phyloP scores from a whole-genome alignment of 2,113 vertebrate genomes.

The Morphnarchus princeps region DNA sequence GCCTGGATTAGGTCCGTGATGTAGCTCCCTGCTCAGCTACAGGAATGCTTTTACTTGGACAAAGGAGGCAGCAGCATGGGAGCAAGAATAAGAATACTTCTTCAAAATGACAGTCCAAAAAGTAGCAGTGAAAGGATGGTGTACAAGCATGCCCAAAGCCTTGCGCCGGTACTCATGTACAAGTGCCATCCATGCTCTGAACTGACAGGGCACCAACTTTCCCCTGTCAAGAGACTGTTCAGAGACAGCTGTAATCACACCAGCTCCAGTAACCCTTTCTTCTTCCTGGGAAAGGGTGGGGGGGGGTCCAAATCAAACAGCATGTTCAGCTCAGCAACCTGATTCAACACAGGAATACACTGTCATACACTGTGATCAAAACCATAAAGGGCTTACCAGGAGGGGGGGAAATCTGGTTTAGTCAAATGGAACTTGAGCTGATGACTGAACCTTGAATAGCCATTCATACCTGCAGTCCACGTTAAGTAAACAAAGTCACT shows the following conservation, averaged over 20 bases:
- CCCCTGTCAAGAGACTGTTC: background rate
- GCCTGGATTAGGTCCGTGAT: background rate
- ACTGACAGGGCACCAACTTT: background rate
- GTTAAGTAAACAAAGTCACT: background rate
- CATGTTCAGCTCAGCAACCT: background rate
- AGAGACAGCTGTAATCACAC: background rate
- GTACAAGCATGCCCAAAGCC: background rate
- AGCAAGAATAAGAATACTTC: background rate
- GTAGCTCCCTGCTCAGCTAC: background rate
- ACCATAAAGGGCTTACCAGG: rapidly evolving
- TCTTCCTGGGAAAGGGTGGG: background rate
- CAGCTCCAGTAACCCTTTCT: background rate
- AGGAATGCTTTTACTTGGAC: background rate
- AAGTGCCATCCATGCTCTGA: background rate
- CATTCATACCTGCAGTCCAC: background rate
- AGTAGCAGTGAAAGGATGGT: background rate
- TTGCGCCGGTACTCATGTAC: rapidly evolving
- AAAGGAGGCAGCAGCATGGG: background rate
- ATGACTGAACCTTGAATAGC: background rate
- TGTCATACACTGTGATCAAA: background rate
- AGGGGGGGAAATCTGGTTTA: background rate
- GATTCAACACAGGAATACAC: background rate
- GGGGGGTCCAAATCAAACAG: background rate
- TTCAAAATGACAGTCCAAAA: background rate
- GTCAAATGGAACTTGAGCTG: background rate